Evolutionary conservation across 2,888 invertebrate genomes (phyloP).

Genomic region (Heliconius cydno): DNA sequence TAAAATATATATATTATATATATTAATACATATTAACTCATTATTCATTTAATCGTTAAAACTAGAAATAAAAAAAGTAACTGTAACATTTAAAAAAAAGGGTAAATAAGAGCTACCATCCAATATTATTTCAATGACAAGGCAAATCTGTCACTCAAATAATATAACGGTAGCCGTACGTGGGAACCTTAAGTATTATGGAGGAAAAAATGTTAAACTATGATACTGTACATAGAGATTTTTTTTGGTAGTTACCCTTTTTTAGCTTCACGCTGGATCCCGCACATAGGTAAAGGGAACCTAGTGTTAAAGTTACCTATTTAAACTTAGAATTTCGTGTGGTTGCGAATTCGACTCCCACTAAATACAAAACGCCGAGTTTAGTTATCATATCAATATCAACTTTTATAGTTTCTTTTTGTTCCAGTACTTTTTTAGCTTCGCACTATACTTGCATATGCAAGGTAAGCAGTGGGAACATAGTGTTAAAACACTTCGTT

Average conservation of each 20-base stretch:
- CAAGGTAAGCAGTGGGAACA: too few species aligned
- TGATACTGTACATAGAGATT: background rate
- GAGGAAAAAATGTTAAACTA: background rate
- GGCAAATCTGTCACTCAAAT: conserved; percentile 23
- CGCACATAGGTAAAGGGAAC: too few species aligned
- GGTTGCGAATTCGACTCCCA: background rate
- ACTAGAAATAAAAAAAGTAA: background rate
- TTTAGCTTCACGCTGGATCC: too few species aligned
- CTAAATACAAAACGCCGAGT: background rate
- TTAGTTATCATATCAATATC: background rate
- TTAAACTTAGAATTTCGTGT: too few species aligned
- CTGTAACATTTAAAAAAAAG: background rate
- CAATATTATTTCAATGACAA: conserved; percentile 10
- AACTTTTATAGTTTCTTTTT: background rate
- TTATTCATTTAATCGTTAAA: background rate
- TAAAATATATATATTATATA: too few species aligned
- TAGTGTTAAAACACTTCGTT: too few species aligned
- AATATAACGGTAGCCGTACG: conserved; percentile 18
- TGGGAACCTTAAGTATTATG: background rate
- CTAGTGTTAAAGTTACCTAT: too few species aligned
- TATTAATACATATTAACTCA: too few species aligned
- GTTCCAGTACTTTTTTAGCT: too few species aligned
- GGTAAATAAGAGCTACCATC: background rate
- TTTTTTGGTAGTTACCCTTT: background rate
- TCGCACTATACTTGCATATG: too few species aligned